Percentiles rank a stretch among this genome's conserved stretches.
Conservation (phyloP, 2,113 vertebrate species). For the Oceanodroma tethys region DNA sequence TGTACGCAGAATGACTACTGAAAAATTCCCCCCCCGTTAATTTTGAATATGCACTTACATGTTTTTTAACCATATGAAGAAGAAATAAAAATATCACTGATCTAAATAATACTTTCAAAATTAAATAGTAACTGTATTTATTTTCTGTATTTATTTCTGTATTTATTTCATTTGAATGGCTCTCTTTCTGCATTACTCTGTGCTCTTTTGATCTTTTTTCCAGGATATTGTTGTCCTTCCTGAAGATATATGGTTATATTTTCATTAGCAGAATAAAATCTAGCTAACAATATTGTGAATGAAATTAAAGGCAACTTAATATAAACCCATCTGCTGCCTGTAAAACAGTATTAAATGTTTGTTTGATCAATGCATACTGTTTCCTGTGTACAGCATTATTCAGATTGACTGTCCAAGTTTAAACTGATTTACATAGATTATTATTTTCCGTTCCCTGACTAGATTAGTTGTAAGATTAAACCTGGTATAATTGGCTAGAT, state of each 20-base stretch:
- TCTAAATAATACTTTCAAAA: not conserved
- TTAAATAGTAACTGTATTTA: not conserved
- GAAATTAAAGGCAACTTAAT: conserved; percentile 6
- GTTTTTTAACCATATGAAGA: not conserved
- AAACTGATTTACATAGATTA: conserved; percentile 38
- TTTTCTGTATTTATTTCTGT: too few species aligned
- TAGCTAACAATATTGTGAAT: not conserved
- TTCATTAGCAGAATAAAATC: conserved; percentile 19
- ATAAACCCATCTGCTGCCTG: not conserved
- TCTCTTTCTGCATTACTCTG: not conserved
- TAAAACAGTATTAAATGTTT: not conserved
- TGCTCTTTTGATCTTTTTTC: not conserved
- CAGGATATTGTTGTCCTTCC: not conserved
- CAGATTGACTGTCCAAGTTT: not conserved
- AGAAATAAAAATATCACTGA: not conserved
- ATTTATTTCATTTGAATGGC: not conserved
- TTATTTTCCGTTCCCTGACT: not conserved
- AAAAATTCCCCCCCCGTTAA: not conserved
- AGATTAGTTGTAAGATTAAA: not conserved
- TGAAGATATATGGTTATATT: not conserved
- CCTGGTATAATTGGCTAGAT: not conserved
- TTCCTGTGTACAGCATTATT: not conserved
- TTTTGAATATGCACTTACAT: not conserved
- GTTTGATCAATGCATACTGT: not conserved
- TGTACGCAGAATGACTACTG: not conserved